A percentile compares a stretch with the other conserved stretches of the same genome.
These are phyloP conservation scores for Falco cherrug DNA, from an alignment of 2,797 vertebrate genomes.

Conservation along the genomic window DNA sequence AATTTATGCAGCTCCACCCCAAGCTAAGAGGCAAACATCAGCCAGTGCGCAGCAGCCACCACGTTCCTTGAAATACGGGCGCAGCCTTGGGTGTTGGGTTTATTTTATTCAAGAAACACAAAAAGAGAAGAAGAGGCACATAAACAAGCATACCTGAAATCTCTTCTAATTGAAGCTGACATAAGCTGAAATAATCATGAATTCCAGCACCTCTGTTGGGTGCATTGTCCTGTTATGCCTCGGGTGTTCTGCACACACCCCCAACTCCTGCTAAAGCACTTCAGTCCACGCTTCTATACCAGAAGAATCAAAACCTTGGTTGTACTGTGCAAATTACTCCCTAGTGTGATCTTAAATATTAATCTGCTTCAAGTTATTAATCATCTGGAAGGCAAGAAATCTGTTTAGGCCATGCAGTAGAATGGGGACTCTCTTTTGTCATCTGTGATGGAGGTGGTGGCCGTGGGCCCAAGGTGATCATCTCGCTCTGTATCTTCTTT, in stretches of 20 bases:
- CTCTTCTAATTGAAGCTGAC: background rate
- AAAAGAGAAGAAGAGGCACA: background rate
- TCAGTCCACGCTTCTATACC: background rate
- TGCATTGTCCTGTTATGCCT: background rate
- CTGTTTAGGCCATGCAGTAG: background rate
- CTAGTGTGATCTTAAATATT: slow-evolving; percentile 47
- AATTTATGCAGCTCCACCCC: slow-evolving; percentile 5
- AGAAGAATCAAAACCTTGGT: background rate
- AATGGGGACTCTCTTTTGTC: background rate
- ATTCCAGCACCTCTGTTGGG: background rate
- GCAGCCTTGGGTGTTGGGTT: background rate
- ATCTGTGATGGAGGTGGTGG: background rate
- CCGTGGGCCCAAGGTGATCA: background rate
- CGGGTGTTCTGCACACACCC: background rate
- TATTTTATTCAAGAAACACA: background rate
- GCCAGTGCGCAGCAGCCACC: background rate
- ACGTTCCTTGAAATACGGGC: background rate
- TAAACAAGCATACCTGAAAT: background rate
- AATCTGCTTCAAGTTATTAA: slow-evolving; percentile 38
- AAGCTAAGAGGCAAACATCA: background rate
- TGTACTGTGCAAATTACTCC: slow-evolving; percentile 1
- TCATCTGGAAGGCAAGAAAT: slow-evolving; percentile 17
- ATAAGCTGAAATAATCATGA: slow-evolving; percentile 17
- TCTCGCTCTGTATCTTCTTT: fast-evolving
- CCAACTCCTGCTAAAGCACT: background rate